A percentile compares a stretch with the other conserved stretches of the same genome.
These are phyloP conservation scores for Poeciliopsis gracilis DNA, from an alignment of 2,797 vertebrate genomes.

Conservation along the genomic window DNA sequence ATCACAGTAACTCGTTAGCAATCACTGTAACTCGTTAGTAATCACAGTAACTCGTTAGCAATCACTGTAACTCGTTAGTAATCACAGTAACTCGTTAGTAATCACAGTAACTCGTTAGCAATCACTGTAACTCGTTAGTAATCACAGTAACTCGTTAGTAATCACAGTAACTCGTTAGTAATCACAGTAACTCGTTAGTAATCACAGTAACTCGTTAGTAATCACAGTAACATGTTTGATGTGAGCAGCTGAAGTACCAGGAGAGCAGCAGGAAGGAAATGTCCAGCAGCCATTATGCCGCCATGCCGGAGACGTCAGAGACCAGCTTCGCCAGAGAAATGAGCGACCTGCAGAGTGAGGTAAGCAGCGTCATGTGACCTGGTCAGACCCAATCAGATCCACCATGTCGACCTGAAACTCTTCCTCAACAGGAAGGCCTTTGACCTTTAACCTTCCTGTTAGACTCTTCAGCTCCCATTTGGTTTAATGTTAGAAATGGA, in stretches of 20 bases:
- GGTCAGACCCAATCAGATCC: not conserved
- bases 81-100: no score
- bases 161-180: no score
- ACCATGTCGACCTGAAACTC: not conserved
- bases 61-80: no score
- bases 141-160: no score
- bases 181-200: no score
- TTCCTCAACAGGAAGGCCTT: not conserved
- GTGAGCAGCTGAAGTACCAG: slow-evolving; percentile 78
- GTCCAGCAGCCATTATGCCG: slow-evolving; percentile 60
- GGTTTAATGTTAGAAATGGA: not conserved
- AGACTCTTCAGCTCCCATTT: not conserved
- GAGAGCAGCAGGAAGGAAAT: slow-evolving; percentile 49
- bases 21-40: no score
- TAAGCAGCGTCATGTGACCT: slow-evolving; percentile 16
- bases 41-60: no score
- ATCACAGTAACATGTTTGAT: not conserved
- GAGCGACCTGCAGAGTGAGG: slow-evolving; percentile 63
- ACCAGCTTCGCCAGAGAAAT: slow-evolving; percentile 68
- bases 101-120: no score
- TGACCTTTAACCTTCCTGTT: not conserved
- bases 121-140: no score
- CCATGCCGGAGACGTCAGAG: slow-evolving; percentile 58
- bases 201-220: not conserved
- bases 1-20: no score